Base-by-base conservation (phyloP, 1,140 invertebrate genomes). In the Aphaenogaster floridana region DNA sequence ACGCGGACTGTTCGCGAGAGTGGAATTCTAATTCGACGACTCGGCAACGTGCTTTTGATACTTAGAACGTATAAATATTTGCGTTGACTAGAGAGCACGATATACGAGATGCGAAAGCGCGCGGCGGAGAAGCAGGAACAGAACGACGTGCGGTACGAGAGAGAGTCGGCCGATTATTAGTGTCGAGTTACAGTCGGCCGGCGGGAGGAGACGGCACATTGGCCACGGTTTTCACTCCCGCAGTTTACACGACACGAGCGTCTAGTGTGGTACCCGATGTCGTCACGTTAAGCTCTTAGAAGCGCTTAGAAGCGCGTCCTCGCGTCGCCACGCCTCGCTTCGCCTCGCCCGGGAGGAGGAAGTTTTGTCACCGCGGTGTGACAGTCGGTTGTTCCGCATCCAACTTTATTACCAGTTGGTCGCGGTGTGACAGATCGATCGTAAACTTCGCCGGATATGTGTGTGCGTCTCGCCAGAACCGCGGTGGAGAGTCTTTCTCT, bases 271-370 rank as follows among this genome's bases (percentile, higher is more conserved):
- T 81, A 83, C 71, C 76, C 79, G 74, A 78, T 86, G 87, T 88
- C 83, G 87, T 91, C 90, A 88, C 91, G 87, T 92, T 90, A 87
- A 90, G 88, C 88, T 91, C 88, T 88, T 83, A 71, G 90, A 90
- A 92, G 39, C 57, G 86, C 57, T 88, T 80, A 78, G 83, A 84
- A 45, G 34, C 59, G 79, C n/a, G 78, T 57, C 39, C 39, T 34
- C 80, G 39, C 69, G 15, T 74, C 64, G 72, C 68, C 69, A 69
- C 66, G n/a, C 66, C 36, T 39, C 48, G 36, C 39, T 17, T 68
- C 76, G 36, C n/a, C 21, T 36, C 68, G 66, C 54, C 6, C 39
- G 68, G 42, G 85, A 50, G 74, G 45, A 39, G 71, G 21, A 88
- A 90, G 89, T 90, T 90, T 90, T 66, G 89, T 87, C 84, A 86